phyloP scores from a whole-genome alignment of 2,113 vertebrate species.

The Protomyctophum bolini region DNA sequence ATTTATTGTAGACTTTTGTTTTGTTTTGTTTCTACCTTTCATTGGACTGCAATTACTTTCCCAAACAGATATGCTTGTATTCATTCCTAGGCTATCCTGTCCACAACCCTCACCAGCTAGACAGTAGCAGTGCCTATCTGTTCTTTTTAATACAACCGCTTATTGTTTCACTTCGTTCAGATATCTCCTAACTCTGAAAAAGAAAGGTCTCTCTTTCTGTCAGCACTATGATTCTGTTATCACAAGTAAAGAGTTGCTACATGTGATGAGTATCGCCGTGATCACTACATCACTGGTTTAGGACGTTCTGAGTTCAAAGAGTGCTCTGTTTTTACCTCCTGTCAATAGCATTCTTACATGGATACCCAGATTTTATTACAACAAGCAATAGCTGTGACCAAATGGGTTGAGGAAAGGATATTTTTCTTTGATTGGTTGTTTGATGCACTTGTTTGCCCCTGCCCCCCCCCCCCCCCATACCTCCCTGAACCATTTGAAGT shows the following conservation, averaged over 20 bases:
- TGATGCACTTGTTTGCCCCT: constrained; percentile 65
- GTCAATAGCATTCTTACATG: constrained; percentile 21
- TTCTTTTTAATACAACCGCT: constrained; percentile 42
- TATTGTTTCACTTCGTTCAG: background rate
- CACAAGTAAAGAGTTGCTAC: constrained; percentile 29
- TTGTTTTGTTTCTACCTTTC: constrained; percentile 79
- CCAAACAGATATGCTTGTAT: constrained; percentile 75
- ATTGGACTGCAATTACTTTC: constrained; percentile 95
- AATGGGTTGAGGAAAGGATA: constrained; percentile 70
- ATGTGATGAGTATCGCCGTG: background rate
- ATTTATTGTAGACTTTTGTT: constrained; percentile 94
- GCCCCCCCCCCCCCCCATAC: background rate
- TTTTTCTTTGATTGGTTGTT: constrained; percentile 63
- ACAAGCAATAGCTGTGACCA: constrained; percentile 78
- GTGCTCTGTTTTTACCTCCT: constrained; percentile 4
- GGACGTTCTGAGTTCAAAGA: constrained; percentile 20
- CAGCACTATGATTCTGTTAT: constrained; percentile 28
- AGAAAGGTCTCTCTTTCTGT: constrained; percentile 1
- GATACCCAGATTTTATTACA: constrained; percentile 59
- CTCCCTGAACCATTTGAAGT: constrained; percentile 75
- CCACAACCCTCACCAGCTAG: constrained; percentile 62
- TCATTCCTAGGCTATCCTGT: constrained; percentile 74
- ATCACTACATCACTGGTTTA: constrained; percentile 18
- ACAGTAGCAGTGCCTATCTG: constrained; percentile 76
- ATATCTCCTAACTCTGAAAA: background rate